Evolutionary conservation across 2,797 vertebrate species (phyloP).

Genomic region (Rhinatrema bivittatum): DNA sequence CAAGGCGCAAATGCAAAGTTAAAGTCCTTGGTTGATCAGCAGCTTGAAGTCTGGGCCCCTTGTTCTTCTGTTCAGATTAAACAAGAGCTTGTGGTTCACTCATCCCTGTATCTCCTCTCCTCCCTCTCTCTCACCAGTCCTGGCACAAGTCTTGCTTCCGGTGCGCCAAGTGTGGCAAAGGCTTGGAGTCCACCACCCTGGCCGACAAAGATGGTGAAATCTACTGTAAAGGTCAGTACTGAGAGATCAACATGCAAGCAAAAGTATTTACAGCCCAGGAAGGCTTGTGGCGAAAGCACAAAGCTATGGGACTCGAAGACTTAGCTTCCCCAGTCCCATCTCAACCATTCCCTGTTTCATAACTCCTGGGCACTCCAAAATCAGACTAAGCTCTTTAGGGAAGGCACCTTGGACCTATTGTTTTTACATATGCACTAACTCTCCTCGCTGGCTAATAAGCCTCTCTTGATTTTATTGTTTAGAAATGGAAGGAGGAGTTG

Average conservation of each 20-base stretch:
- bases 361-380: no score
- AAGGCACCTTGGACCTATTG: no score
- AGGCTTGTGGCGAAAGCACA: not conserved
- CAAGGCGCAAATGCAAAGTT: no score
- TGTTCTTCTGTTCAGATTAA: not conserved
- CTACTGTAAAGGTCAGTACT: conserved; percentile 73
- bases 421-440: no score
- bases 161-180: conserved; percentile 81
- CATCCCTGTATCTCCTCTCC: not conserved
- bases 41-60: rapidly evolving
- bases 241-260: no score
- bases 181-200: conserved; percentile 89
- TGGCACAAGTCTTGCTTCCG: conserved; percentile 95
- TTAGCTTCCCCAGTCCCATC: no score
- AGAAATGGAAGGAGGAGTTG: no score
- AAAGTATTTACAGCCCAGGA: not conserved
- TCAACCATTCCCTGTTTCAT: no score
- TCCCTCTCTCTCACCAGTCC: conserved; percentile 49
- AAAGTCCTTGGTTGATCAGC: no score
- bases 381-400: no score
- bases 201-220: conserved; percentile 93
- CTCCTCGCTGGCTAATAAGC: no score
- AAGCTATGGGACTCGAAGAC: not conserved
- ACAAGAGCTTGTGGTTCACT: not conserved
- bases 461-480: no score